Conservation (phyloP, 2,888 invertebrate species). For the Anaspis maculata region DNA sequence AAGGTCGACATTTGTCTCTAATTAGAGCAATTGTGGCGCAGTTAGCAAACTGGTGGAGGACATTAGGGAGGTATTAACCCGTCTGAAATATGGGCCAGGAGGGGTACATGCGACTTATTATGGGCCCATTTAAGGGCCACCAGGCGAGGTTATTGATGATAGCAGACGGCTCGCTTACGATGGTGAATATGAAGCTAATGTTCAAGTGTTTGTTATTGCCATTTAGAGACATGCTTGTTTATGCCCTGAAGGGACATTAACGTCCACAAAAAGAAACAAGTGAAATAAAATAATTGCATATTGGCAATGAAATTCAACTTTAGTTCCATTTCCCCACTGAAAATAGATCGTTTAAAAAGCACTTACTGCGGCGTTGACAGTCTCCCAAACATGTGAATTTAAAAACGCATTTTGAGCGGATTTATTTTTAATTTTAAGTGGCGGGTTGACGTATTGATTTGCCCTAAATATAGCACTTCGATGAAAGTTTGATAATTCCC, state of each 20-base stretch:
- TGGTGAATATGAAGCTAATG: constrained; percentile 19
- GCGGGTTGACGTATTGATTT: constrained; percentile 18
- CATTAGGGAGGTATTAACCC: constrained; percentile 35
- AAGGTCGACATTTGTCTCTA: constrained; percentile 35
- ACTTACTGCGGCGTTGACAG: constrained; percentile 21
- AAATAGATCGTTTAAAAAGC: constrained; percentile 23
- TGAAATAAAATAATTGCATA: no score
- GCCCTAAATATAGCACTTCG: constrained; percentile 14
- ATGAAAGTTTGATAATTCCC: no score
- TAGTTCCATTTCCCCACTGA: no score
- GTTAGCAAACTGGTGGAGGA: constrained; percentile 29
- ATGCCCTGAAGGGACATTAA: no score
- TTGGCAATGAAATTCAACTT: no score
- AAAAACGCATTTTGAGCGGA: constrained; percentile 17
- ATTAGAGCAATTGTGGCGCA: constrained; percentile 39
- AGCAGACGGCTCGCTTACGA: no score
- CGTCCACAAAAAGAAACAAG: no score
- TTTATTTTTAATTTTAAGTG: constrained; percentile 26
- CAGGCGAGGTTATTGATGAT: constrained; percentile 21
- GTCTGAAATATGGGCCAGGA: constrained; percentile 28
- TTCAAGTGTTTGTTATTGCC: constrained; percentile 5
- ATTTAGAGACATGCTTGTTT: not conserved
- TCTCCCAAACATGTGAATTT: constrained; percentile 13
- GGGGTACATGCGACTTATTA: constrained; percentile 27
- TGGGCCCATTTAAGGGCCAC: constrained; percentile 28